phyloP scores from a whole-genome alignment of 2,113 vertebrate species.

The Mugil cephalus region DNA sequence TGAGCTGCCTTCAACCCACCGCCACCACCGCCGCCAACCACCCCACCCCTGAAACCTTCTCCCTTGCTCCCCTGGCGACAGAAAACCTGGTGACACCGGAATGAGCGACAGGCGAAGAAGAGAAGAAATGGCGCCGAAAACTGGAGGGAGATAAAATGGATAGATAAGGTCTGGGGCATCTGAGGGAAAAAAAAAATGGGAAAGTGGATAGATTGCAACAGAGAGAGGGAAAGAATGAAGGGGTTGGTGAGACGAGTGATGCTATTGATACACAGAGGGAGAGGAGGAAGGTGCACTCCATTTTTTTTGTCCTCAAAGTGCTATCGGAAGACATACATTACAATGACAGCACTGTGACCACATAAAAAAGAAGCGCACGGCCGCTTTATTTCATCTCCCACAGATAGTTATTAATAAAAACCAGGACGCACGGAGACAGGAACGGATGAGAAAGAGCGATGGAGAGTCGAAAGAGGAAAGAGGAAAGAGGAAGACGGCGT shows the following conservation, averaged over 20 bases:
- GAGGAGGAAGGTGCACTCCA: conserved; percentile 60
- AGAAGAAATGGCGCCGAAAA: conserved; percentile 72
- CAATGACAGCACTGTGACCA: conserved; percentile 62
- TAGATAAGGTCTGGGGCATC: conserved; percentile 72
- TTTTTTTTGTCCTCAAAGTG: conserved; percentile 41
- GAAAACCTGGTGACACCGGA: conserved; percentile 76
- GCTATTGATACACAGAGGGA: conserved; percentile 73
- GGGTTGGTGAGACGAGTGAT: conserved; percentile 59
- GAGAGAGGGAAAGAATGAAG: conserved; percentile 19
- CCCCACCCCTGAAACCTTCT: conserved; percentile 30
- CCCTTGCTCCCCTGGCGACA: conserved; percentile 66
- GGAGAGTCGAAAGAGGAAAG: conserved; percentile 32
- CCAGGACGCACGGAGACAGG: conserved; percentile 28
- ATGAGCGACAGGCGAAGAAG: conserved; percentile 71
- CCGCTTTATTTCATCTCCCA: conserved; percentile 68
- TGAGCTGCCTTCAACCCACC: conserved; percentile 5
- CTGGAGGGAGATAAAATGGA: conserved; percentile 72
- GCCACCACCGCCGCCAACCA: not conserved
- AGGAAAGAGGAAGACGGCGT: conserved; percentile 38
- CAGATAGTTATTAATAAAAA: conserved; percentile 75
- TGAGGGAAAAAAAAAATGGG: conserved; percentile 57
- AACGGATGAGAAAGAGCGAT: conserved; percentile 37
- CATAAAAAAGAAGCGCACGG: conserved; percentile 41
- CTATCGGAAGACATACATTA: conserved; percentile 76
- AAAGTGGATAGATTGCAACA: conserved; percentile 71